A percentile compares a stretch with the other conserved stretches of the same genome.
Evolutionary conservation across 2,797 vertebrate species (phyloP).

Genomic region (Vultur gryphus): DNA sequence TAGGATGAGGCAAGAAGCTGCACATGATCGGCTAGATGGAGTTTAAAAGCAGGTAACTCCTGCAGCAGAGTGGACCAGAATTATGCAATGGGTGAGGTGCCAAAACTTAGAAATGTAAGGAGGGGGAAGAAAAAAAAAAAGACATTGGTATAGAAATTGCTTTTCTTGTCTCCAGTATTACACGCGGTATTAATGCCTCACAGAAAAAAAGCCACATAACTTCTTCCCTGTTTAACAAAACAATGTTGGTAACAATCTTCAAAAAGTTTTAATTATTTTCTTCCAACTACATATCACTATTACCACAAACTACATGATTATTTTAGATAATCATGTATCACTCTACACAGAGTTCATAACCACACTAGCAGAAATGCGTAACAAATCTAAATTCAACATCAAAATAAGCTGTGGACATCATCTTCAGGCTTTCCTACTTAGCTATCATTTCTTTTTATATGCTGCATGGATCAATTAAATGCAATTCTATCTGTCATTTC

Average conservation of each 20-base stretch:
- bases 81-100: not conserved
- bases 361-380: not conserved
- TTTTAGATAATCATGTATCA: not conserved
- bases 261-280: not conserved
- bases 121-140: not conserved
- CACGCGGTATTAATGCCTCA: not conserved
- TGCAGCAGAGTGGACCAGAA: not conserved
- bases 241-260: not conserved
- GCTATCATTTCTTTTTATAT: not conserved
- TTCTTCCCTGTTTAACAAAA: not conserved
- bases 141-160: not conserved
- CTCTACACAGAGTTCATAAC: not conserved
- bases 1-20: not conserved
- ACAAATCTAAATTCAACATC: not conserved
- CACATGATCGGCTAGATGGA: rapidly evolving
- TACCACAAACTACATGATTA: not conserved
- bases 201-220: not conserved
- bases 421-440: not conserved
- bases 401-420: not conserved
- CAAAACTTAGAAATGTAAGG: not conserved
- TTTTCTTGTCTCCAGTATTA: not conserved
- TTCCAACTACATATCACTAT: not conserved
- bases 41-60: not conserved
- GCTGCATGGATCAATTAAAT: not conserved
- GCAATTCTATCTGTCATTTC: not conserved